Evolutionary conservation across 2,888 invertebrate species (phyloP).

Genomic region (Dynastes grantii): DNA sequence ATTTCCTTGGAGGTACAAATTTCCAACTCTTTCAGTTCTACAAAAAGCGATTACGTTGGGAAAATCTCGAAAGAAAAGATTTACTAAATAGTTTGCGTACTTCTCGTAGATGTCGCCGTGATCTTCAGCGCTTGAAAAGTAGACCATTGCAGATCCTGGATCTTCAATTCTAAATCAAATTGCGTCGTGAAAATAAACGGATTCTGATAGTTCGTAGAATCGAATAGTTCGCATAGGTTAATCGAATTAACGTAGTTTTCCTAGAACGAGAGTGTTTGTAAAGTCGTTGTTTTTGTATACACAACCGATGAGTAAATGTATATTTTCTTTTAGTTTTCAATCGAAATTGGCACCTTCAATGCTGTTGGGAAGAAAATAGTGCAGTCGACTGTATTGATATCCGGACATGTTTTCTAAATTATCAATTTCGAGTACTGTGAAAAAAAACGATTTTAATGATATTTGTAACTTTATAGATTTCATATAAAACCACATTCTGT

Average conservation of each 20-base stretch:
- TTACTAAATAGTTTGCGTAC: constrained; percentile 18
- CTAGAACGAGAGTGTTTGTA: constrained; percentile 5
- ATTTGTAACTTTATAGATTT: no score
- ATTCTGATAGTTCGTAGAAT: constrained; percentile 37
- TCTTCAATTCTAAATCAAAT: constrained; percentile 32
- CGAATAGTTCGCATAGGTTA: constrained; percentile 46
- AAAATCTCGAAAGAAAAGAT: no score
- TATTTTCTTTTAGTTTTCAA: no score
- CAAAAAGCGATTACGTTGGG: constrained; percentile 32
- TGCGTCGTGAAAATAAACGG: constrained; percentile 48
- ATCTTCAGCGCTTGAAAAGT: constrained; percentile 52
- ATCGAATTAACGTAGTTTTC: constrained; percentile 44
- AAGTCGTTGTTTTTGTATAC: neutral
- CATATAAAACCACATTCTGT: no score
- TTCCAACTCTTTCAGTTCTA: constrained; percentile 49
- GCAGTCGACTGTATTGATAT: no score
- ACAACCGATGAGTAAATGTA: no score
- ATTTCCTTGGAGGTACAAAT: constrained; percentile 53
- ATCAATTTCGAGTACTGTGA: no score
- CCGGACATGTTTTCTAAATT: no score
- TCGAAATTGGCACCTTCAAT: no score
- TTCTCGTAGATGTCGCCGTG: constrained; percentile 56
- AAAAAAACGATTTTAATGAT: no score
- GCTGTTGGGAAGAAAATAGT: no score
- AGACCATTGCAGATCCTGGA: constrained; percentile 21